Evolutionary conservation across 2,888 invertebrate species (phyloP).

Genomic region (Blera fallax): DNA sequence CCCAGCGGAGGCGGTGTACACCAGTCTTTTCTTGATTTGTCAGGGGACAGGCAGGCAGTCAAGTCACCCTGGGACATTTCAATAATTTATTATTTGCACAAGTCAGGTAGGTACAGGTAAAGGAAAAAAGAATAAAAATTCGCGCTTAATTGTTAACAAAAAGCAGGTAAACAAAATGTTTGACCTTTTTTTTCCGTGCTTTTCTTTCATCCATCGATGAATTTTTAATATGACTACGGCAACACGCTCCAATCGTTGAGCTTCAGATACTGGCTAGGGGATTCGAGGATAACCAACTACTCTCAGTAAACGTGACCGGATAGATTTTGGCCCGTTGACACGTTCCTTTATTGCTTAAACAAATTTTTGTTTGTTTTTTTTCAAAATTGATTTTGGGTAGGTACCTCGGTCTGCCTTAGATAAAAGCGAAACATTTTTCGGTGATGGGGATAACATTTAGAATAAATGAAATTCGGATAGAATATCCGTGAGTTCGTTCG

Average conservation of each 20-base stretch:
- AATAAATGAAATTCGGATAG: conserved; percentile 23
- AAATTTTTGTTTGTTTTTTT: background rate
- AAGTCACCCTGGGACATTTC: conserved; percentile 22
- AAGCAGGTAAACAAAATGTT: conserved; percentile 49
- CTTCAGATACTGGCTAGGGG: background rate
- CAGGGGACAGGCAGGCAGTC: conserved; percentile 30
- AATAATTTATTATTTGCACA: conserved; percentile 62
- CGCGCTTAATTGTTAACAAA: conserved; percentile 52
- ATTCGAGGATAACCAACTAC: conserved; percentile 2
- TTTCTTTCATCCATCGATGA: conserved; percentile 41
- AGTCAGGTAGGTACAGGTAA: background rate
- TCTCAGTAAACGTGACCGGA: conserved; percentile 41
- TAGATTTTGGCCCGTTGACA: conserved; percentile 34
- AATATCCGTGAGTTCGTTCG: background rate
- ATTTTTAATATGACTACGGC: conserved; percentile 55
- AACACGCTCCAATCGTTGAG: conserved; percentile 3
- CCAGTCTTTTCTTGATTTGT: conserved; percentile 40
- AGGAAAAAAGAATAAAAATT: background rate
- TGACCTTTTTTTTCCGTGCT: conserved; percentile 7
- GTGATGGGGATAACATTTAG: conserved; percentile 15
- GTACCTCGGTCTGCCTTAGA: background rate
- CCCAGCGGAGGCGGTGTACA: background rate
- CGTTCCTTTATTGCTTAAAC: conserved; percentile 10
- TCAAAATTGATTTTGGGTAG: conserved; percentile 28
- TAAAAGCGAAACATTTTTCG: background rate